phyloP scores from a whole-genome alignment of 2,113 vertebrate species.

The Leptocoma aspasia region DNA sequence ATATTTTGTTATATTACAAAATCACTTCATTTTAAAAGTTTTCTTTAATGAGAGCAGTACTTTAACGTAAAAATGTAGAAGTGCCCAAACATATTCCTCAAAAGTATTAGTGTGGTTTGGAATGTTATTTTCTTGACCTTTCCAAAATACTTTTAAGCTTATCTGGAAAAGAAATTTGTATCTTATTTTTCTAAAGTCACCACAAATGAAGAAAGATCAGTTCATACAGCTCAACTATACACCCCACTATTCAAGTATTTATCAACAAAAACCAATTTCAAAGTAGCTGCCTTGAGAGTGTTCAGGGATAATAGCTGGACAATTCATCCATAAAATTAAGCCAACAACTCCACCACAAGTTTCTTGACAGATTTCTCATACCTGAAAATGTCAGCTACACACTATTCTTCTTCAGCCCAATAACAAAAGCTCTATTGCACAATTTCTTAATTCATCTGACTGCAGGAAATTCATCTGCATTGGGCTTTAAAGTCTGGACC shows the following conservation, averaged over 20 bases:
- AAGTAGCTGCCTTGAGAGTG: background rate
- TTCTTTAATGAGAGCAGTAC: background rate
- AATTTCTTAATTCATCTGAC: background rate
- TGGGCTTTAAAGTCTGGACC: background rate
- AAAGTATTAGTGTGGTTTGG: background rate
- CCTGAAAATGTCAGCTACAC: background rate
- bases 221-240: background rate
- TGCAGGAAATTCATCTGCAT: background rate
- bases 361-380: background rate
- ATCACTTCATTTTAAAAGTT: background rate
- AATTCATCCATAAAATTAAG: conserved; percentile 55
- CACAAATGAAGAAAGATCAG: conserved; percentile 9
- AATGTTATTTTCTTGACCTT: background rate
- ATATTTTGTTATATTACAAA: background rate
- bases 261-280: conserved; percentile 45
- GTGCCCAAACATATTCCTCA: background rate
- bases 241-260: conserved; percentile 12
- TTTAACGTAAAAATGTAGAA: background rate
- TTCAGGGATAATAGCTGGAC: conserved; percentile 8
- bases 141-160: background rate
- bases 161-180: background rate
- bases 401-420: background rate
- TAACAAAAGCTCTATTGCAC: background rate
- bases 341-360: background rate
- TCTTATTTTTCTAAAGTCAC: background rate